Conservation (phyloP, 1,140 invertebrate genomes). For the Drosophila miranda region DNA sequence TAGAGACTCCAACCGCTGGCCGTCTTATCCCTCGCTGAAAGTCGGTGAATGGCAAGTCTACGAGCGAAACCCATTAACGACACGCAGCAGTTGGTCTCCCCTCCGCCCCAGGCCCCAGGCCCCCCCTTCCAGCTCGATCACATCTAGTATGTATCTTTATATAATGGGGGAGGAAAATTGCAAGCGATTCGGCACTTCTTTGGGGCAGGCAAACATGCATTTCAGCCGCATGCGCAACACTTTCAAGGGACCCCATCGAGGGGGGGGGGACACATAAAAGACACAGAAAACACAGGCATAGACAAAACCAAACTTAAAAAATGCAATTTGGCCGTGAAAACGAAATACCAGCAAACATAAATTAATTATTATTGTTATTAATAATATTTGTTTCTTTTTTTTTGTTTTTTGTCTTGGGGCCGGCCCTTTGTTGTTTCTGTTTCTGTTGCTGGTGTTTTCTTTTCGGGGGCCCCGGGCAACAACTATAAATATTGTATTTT, state of each 20-base stretch:
- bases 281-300: conserved; percentile 5
- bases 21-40: conserved; percentile 23
- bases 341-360: conserved; percentile 73
- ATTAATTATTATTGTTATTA: conserved; percentile 72
- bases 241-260: conserved; percentile 2
- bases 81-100: conserved; percentile 55
- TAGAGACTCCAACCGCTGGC: neutral
- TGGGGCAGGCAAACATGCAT: neutral
- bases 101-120: too few relatives aligned
- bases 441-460: neutral
- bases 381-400: conserved; percentile 53
- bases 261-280: conserved; percentile 15
- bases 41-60: conserved; percentile 19
- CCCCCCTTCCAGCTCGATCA: neutral
- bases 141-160: neutral
- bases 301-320: conserved; percentile 30
- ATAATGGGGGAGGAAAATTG: conserved; percentile 4
- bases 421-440: conserved; percentile 1
- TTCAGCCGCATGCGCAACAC: conserved; percentile 14
- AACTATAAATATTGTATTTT: conserved; percentile 10
- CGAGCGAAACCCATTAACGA: conserved; percentile 52
- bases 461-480: too few relatives aligned
- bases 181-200: conserved; percentile 11
- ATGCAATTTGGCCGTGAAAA: conserved; percentile 78
- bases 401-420: conserved; percentile 14